Evolutionary conservation across 2,113 vertebrate species (phyloP).

Genomic region (Meriones unguiculatus): DNA sequence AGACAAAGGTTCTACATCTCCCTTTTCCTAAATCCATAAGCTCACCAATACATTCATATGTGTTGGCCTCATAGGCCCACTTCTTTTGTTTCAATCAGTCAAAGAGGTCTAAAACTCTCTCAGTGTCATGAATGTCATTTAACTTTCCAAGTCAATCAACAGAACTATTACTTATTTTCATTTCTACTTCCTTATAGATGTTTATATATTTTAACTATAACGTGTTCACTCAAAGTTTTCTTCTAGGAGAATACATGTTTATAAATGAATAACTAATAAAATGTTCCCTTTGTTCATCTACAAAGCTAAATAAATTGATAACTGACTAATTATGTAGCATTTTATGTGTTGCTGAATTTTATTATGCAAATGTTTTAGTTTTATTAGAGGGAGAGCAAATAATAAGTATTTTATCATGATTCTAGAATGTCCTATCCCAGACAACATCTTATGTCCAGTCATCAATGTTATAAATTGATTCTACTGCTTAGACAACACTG

Average conservation of each 20-base stretch:
- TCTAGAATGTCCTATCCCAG: background rate
- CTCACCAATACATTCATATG: background rate
- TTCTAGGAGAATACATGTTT: background rate
- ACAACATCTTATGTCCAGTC: background rate
- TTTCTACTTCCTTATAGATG: background rate
- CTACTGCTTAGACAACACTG: background rate
- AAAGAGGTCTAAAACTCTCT: background rate
- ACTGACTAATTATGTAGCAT: background rate
- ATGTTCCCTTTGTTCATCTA: background rate
- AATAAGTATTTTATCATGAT: background rate
- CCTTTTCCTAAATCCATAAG: background rate
- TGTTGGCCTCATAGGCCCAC: background rate
- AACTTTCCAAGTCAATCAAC: background rate
- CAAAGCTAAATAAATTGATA: background rate
- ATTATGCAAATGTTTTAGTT: background rate
- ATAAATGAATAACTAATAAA: constrained; percentile 7
- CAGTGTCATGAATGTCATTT: background rate
- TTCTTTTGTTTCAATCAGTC: background rate
- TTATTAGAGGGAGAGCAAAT: background rate
- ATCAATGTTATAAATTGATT: background rate
- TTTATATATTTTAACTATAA: constrained; percentile 10
- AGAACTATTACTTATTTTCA: background rate
- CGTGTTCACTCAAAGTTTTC: background rate
- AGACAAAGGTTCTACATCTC: background rate
- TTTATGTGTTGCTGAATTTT: background rate